Base-by-base conservation (phyloP, 2,888 invertebrate species). In the Apantesis nais region DNA sequence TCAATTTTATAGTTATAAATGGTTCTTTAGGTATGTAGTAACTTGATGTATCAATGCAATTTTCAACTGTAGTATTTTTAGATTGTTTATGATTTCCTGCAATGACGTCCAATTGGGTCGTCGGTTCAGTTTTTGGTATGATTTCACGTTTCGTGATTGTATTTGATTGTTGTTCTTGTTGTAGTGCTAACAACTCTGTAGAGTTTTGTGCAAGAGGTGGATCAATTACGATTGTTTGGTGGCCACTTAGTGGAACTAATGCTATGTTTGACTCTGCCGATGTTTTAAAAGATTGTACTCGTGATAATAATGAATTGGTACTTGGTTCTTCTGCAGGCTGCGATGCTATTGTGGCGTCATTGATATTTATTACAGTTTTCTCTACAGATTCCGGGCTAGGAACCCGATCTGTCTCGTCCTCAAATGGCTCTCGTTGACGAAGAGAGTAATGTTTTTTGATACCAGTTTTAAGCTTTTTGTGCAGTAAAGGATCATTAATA, bases 201-300 rank as follows among this genome's bases (percentile, higher is more conserved):
- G 73, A 65, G 48, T 86, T 85, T 81, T 91, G 90, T 52, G 83
- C 85, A 44, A 94, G 77, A 22, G 95, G 95, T 74, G 95, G 94
- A 85, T 95, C 90, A 71, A 95, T 93, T 39, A 95, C 92, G 78
- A 95, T 93, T n/a, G 95, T 95, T 89, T 95, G 95, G 83, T 95
- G 95, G 64, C 95, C 95, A 79, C 95, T 95, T 74, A 95, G 83
- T 62, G 95, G 95, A 60, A 95, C 89, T 67, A 95, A 90, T 70
- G 93, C 89, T 73, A 95, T 92, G 78, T 91, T 93, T n/a, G 93
- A 92, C 75, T 94, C 92, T n/a, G 92, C 90, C 7, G 92, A 90
- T 73, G 94, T 93, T 83, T 95, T 95, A 73, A 95, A 95, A 55
- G 94, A 94, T 79, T 94, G 94, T 9, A 94, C 94, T 79, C 94